Evolutionary conservation across 1,140 invertebrate genomes (phyloP), one percentile per base, ranked within the genome.

Genomic region (Drosophila athabasca): DNA sequence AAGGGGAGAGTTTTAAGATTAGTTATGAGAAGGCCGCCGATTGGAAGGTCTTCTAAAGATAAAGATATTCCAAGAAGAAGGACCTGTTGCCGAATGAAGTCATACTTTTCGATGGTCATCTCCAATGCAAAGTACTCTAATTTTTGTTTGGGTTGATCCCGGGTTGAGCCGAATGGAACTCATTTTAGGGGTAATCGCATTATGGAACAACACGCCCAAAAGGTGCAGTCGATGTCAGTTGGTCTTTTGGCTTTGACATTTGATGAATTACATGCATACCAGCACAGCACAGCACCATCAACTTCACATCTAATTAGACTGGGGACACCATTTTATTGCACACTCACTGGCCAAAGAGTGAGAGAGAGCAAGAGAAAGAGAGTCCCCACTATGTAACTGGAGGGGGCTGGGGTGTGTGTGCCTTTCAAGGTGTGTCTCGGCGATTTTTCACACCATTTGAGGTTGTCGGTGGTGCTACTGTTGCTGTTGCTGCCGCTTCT

Each of bases 291-390:
- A 45, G 19, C 39, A 55, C 46, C 65, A 64, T 71, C 79, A 83
- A 83, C 79, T 83, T 79, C 66, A 69, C 66, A 49, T 83, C 81
- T 84, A 84, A 84, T 84, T 84, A 84, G 80, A 84, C 80, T 84
- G 59, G 80, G 80, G 80, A 84, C 80, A 84, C 58, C 59, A 51
- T 83, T 84, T 84, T 84, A 84, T 76, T 84, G 80, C 80, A 84
- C 66, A 60, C 52, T 59, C 76, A 76, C 61, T 58, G 61, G 55
- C 67, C 46, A 17, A 59, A 48, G 15, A 13, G 9, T 13, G 7
- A 7, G 7, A 8, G 29, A 7, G 31, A 35, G 8, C 9, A 2
- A 35, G 11, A 13, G 31, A 9, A 9, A 11, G 41, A 43, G 57
- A 26, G 24, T 26, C 4, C 24, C 24, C 24, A 2, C 29, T 9